Conservation (phyloP, 2,888 invertebrate genomes). For the Cheilosia scutellata region DNA sequence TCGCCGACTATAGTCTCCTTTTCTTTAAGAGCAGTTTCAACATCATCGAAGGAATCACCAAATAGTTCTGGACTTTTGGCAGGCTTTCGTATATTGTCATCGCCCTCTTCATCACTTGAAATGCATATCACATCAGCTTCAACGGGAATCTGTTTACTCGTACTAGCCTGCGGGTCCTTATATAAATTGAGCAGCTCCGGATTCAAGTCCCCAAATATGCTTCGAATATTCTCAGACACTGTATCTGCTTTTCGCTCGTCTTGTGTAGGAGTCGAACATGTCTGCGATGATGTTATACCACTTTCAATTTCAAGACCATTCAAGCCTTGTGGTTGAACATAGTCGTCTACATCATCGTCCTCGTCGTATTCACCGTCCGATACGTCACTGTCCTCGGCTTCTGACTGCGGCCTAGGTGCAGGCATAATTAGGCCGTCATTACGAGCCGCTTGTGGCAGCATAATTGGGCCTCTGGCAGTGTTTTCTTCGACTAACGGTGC, state of each 20-base stretch:
- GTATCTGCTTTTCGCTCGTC: not conserved
- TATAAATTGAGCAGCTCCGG: constrained; percentile 79
- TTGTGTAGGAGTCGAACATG: not conserved
- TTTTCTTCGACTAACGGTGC: constrained; percentile 54
- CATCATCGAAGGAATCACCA: constrained; percentile 74
- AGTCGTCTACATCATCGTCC: constrained; percentile 37
- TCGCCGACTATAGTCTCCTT: not conserved
- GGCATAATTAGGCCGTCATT: not conserved
- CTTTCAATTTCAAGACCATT: not conserved
- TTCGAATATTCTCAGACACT: constrained; percentile 78
- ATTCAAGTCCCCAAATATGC: constrained; percentile 81
- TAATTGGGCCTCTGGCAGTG: not conserved
- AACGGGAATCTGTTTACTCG: not conserved
- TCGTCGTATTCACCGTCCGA: constrained; percentile 33
- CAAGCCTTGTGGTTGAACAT: constrained; percentile 23
- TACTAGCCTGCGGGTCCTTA: constrained; percentile 45
- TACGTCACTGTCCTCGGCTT: not conserved
- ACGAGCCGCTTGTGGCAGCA: not conserved
- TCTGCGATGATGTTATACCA: not conserved
- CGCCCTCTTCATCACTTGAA: constrained; percentile 77
- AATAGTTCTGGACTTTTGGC: constrained; percentile 77
- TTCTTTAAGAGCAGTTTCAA: constrained; percentile 26
- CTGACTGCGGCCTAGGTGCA: not conserved
- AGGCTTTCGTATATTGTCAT: not conserved
- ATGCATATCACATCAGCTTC: constrained; percentile 68